Base-by-base conservation (phyloP, 2,797 vertebrate genomes). In the Rhinoraja longicauda region DNA sequence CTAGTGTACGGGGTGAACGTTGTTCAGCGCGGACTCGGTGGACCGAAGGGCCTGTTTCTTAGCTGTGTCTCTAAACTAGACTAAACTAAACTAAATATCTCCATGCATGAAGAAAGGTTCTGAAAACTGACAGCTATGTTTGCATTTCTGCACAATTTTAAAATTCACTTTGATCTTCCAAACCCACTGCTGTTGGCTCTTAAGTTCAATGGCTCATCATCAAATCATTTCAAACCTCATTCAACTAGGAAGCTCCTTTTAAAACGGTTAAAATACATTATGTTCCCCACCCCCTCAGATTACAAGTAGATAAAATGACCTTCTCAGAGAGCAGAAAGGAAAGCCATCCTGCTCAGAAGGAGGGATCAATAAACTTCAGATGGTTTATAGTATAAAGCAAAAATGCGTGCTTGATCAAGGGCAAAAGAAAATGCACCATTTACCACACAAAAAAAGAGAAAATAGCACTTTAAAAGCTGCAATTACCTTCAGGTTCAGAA, bases 341-440 rank as follows among this genome's bases (percentile, higher is more conserved):
- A 88, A 88, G 59, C 57, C 59, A 86, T 57, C n/a, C 82, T 62
- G 82, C 26, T 86, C 29, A 86, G 82, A 86, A 64, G 84, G 19
- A 15, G 84, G 84, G 59, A 88, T 88, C 84, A 88, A 67, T 88
- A 86, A 82, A 86, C n/a, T 86, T 86, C 82, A 17, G n/a, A 67
- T 67, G 84, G 84, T 88, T 88, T 45, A 67, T 32, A 67, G n/a
- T 88, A 67, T 10, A 67, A 88, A 88, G 62, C 84, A 88, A 36
- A 36, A 32, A 64, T 67, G 17, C 84, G 88, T 36, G 84, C 67
- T 67, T 88, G 84, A 88, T 88, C 59, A 67, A 88, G 84, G 67
- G 32, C 59, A 64, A 64, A 64, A 88, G 62, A 88, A 84, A n/a
- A 24, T n/a, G 29, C 81, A 84, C 59, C n/a, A 64, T 67, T 67